These are phyloP conservation scores for Candidula unifasciata DNA, from an alignment of 2,888 invertebrate species.

Conservation along the genomic window DNA sequence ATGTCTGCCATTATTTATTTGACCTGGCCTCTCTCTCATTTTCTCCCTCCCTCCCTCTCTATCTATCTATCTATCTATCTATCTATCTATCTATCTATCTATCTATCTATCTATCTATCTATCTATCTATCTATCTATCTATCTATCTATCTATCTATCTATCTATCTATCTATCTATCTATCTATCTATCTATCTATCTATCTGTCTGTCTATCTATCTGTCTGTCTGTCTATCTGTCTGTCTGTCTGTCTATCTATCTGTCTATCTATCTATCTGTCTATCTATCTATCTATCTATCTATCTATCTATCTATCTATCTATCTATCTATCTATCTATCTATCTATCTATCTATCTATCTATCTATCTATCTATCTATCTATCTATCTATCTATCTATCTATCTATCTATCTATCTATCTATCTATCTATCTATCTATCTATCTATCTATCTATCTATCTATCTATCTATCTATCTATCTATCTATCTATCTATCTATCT, in stretches of 20 bases:
- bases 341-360: constrained; percentile 21
- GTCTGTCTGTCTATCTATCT: not conserved
- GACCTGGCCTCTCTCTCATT: no score
- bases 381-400: not conserved
- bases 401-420: not conserved
- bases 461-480: no score
- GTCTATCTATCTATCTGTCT: constrained; percentile 21
- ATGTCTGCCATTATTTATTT: no score
- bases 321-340: constrained; percentile 23
- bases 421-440: not conserved
- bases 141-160: constrained; percentile 3
- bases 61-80: constrained; percentile 8
- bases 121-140: constrained; percentile 3
- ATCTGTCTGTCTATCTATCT: constrained; percentile 15
- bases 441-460: not conserved
- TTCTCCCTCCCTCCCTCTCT: not conserved
- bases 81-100: constrained; percentile 8
- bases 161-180: constrained; percentile 16
- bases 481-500: no score
- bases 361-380: constrained; percentile 13
- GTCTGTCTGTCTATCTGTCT: not conserved
- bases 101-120: constrained; percentile 8
- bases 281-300: constrained; percentile 25
- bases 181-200: constrained; percentile 21
- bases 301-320: constrained; percentile 23